Base-by-base conservation (phyloP, 2,888 invertebrate species). In the Drosophila monieri region DNA sequence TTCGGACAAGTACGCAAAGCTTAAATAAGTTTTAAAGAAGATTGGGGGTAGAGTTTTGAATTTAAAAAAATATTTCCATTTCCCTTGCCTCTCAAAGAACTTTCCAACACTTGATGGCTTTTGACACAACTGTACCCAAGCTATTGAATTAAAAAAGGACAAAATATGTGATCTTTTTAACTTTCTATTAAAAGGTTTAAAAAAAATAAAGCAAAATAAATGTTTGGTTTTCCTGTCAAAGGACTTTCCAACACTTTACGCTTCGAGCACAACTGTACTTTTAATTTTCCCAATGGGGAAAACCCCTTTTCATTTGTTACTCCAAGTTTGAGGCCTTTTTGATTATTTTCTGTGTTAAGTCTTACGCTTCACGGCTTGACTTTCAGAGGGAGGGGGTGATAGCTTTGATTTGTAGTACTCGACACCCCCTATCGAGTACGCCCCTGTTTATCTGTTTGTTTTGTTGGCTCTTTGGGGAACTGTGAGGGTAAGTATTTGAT, bases 401-500 rank as follows among this genome's bases (percentile, higher is more conserved):
- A 66, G 66, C 77, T 72, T 74, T 85, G 81, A 78, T 78, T 81
- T 55, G 57, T 15, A 14, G 14, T 30, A 43, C n/a, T 10, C 21
- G 14, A 6, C n/a, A 5, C 39, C n/a, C 23, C 6, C 9, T 12
- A 0, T 41, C 21, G 25, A 14, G 15, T 39, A 49, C 47, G 48
- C 58, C 74, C 53, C 47, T 46, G 51, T 37, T 53, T 32, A 43
- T 15, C 15, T 48, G 35, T 23, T 37, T 35, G 46, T 43, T 41
- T 25, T 30, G 32, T 44, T 64, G 49, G 32, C 39, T 15, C 65
- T 66, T 68, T 35, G 35, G 35, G 55, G 74, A 49, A 68, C 70
- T 69, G 72, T 79, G 80, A 67, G 75, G 76, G 62, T 71, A 80
- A 80, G 84, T 84, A 85, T 87, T 88, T 84, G 88, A 87, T 85